Evolutionary conservation across 2,888 invertebrate species (phyloP), one percentile per base, ranked within the genome.

Genomic region (Drosophila monieri): DNA sequence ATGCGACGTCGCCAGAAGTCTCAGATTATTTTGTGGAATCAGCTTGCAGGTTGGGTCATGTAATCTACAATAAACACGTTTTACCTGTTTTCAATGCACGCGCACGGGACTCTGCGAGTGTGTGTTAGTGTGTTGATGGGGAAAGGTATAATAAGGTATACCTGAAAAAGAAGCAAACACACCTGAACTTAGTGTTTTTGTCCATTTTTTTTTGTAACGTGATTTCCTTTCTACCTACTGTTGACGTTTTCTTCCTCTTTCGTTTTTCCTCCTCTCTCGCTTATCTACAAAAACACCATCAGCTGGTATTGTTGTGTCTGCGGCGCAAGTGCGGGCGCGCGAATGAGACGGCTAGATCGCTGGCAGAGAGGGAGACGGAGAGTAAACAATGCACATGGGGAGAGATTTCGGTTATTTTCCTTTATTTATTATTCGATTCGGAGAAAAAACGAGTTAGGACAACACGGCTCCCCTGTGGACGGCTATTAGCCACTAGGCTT

Each of bases 301-400:
- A 81, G 81, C 81, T 81, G 81, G 72, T 67, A 85, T 84, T 81
- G 87, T 86, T 81, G 56, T 85, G 85, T 81, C 85, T 83, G 65
- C 52, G 57, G 65, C 58, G 64, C 56, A 48, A 54, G 49, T 48
- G 53, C 54, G 35, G 49, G 53, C 14, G 35, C 32, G 62, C 54
- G 21, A 18, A 8, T 47, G 18, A 35, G 47, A 46, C 30, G 56
- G 30, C 14, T 9, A 60, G 43, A 47, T 59, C 47, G 59, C 39
- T 5, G 8, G 44, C 14, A 15, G 25, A 37, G 57, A 27, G 48
- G 30, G 15, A 25, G 60, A 61, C 41, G 60, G 41, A 39, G 43
- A 60, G 53, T 67, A 49, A 75, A 74, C 54, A 37, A 55, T 62
- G 60, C 54, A 60, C 47, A 60, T 47, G 47, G 57, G 23, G 54